Conservation (phyloP, 1,140 invertebrate species). For the Drosophila auraria region DNA sequence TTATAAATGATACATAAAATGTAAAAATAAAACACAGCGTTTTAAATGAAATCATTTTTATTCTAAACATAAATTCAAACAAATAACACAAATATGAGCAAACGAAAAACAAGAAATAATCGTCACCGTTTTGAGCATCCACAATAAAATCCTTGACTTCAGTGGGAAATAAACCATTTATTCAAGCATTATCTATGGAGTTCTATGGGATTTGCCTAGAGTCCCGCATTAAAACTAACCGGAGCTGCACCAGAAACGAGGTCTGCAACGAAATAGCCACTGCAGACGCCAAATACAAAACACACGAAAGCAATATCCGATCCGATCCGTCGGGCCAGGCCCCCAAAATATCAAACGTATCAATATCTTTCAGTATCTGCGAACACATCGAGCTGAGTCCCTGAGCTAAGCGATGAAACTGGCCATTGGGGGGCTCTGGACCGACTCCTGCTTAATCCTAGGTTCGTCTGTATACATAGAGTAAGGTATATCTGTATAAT, state of each 20-base stretch:
- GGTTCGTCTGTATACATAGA: conserved; percentile 28
- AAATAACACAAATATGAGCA: neutral
- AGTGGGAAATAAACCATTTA: conserved; percentile 22
- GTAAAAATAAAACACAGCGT: too few species aligned
- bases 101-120: neutral
- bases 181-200: conserved; percentile 15
- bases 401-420: conserved; percentile 40
- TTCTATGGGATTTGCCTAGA: neutral
- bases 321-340: conserved; percentile 14
- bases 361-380: conserved; percentile 26
- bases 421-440: conserved; percentile 14
- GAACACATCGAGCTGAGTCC: conserved; percentile 44
- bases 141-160: neutral
- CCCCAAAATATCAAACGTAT: conserved; percentile 30
- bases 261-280: conserved; percentile 14
- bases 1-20: too few species aligned
- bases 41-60: too few species aligned
- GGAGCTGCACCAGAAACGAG: conserved; percentile 21
- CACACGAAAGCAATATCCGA: conserved; percentile 14
- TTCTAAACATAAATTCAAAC: neutral
- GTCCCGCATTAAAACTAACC: conserved; percentile 13
- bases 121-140: neutral
- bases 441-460: conserved; percentile 22
- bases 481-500: conserved; percentile 35
- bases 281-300: conserved; percentile 11